phyloP scores from a whole-genome alignment of 2,797 vertebrate species.

The Melanotaenia trifasciata region DNA sequence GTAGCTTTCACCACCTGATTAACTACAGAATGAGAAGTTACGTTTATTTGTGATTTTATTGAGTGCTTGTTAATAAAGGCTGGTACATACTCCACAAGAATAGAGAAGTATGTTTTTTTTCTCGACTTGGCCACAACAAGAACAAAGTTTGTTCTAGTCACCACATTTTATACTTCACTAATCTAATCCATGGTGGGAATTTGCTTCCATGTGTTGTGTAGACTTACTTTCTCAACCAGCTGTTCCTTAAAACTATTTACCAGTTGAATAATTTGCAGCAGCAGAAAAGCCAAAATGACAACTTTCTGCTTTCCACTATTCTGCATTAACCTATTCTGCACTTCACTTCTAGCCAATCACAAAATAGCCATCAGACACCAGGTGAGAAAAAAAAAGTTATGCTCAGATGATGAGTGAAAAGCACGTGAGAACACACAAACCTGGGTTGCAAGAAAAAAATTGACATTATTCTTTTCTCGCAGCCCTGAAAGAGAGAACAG shows the following conservation, averaged over 20 bases:
- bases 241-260: no score
- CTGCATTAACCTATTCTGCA: no score
- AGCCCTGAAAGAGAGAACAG: background rate
- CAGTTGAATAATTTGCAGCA: no score
- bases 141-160: background rate
- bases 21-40: slow-evolving; percentile 2
- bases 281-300: no score
- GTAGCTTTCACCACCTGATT: background rate
- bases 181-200: no score
- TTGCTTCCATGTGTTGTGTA: background rate
- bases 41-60: slow-evolving; percentile 6
- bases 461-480: background rate
- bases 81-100: background rate
- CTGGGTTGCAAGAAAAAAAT: background rate
- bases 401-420: background rate
- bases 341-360: background rate
- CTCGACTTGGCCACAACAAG: background rate
- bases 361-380: background rate
- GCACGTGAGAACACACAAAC: no score
- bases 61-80: background rate
- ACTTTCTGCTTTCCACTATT: no score
- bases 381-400: background rate
- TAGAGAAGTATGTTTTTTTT: background rate
- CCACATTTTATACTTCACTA: background rate
- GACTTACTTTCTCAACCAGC: no score